Base-by-base conservation (phyloP, 2,888 invertebrate genomes). In the Pemphredon lugubris region DNA sequence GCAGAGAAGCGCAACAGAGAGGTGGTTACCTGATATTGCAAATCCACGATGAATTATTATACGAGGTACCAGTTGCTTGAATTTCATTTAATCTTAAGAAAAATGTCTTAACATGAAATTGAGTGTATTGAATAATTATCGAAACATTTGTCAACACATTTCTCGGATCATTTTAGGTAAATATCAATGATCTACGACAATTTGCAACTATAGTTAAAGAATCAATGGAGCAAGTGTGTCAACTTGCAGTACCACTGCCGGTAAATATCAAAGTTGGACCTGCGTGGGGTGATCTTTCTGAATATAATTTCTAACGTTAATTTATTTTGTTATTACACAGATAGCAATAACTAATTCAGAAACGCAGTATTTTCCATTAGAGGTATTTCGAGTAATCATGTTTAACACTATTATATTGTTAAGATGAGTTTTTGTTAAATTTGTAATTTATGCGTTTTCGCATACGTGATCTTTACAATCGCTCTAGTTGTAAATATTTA, bases 21-120 rank as follows among this genome's bases (percentile, higher is more conserved):
- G 89, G 88, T 79, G 94, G 94, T 0, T 92, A 92, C 70, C 92
- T 98, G 11, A 93, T 98, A 2, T 91, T 99, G 20, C 98, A 98
- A 89, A 91, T 99, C 83, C 99, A 99, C 88, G 99, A 99, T 90
- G 99, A 99, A 91, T 92, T 99, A 1, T 93, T 99, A 23, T 98
- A 96, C 87, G 98, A 99, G 92, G 93, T 93, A 71, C 81, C 14
- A 1, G 18, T 21, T 20, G 5, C 34, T n/a, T n/a, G n/a, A n/a
- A n/a, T n/a, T n/a, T n/a, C n/a, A n/a, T n/a, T n/a, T n/a, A n/a
- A n/a, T n/a, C n/a, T n/a, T n/a, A 48, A 1, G n/a, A 20, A 37
- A 51, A 3, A 39, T 18, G n/a, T 30, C 32, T 13, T 6, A 18
- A 9, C 11, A 54, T 32, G 18, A 23, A 30, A 44, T 57, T 4